Conservation (phyloP, 2,888 invertebrate genomes). For the Acrocera orbiculus region DNA sequence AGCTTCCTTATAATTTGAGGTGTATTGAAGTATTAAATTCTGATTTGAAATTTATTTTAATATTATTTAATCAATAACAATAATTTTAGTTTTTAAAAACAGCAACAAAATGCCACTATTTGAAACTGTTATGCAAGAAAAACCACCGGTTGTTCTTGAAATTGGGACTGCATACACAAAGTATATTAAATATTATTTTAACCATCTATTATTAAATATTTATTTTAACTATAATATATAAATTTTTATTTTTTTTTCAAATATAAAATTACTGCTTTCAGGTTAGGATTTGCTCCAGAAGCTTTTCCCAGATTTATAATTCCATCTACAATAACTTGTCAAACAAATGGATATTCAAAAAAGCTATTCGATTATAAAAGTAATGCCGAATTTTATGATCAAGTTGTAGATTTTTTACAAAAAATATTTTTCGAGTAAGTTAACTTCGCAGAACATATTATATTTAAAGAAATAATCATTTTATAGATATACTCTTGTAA, state of each 20-base stretch:
- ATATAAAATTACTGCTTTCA: slow-evolving; percentile 26
- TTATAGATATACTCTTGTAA: slow-evolving; percentile 66
- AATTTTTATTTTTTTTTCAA: slow-evolving; percentile 6
- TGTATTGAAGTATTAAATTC: too few relatives aligned
- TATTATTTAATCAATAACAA: too few relatives aligned
- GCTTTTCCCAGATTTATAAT: slow-evolving; percentile 75
- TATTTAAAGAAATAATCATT: background rate
- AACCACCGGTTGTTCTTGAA: slow-evolving; percentile 77
- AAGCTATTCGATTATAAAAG: slow-evolving; percentile 46
- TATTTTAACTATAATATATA: background rate
- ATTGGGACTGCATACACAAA: slow-evolving; percentile 84
- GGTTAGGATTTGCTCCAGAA: slow-evolving; percentile 86
- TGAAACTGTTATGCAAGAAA: slow-evolving; percentile 71
- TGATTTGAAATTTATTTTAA: too few relatives aligned
- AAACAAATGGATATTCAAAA: slow-evolving; percentile 40
- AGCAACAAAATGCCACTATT: slow-evolving; percentile 61
- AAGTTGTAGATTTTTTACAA: slow-evolving; percentile 77
- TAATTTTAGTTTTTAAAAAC: too few relatives aligned
- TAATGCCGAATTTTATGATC: slow-evolving; percentile 58
- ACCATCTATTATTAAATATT: slow-evolving; percentile 11
- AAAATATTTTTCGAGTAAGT: slow-evolving; percentile 68
- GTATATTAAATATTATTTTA: slow-evolving; percentile 39
- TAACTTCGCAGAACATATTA: background rate
- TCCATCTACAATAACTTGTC: slow-evolving; percentile 54
- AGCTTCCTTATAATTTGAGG: too few relatives aligned